phyloP scores from a whole-genome alignment of 2,113 vertebrate species.

The Gavia stellata region DNA sequence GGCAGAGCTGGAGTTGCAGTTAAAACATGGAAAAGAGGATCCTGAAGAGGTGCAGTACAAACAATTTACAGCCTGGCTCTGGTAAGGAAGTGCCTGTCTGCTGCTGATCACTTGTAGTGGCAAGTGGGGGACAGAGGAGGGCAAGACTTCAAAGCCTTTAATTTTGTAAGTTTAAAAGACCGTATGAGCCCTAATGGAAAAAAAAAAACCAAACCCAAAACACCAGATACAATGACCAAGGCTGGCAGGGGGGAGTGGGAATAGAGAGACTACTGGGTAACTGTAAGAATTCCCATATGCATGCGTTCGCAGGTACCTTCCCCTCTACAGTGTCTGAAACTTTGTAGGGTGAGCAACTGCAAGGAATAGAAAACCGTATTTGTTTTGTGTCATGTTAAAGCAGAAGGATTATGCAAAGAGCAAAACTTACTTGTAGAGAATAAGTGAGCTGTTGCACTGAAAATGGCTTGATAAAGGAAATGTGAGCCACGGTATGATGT shows the following conservation, averaged over 20 bases:
- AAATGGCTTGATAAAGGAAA: background rate
- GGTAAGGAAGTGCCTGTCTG: conserved; percentile 72
- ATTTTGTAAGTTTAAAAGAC: background rate
- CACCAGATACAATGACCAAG: background rate
- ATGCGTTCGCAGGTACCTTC: background rate
- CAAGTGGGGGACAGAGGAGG: background rate
- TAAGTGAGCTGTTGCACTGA: background rate
- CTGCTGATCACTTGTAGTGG: background rate
- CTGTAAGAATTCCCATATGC: background rate
- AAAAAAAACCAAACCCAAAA: background rate
- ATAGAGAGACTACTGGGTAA: background rate
- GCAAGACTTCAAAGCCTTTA: background rate
- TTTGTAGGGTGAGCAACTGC: background rate
- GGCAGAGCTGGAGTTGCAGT: conserved; percentile 88
- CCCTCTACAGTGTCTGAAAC: background rate
- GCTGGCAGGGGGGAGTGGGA: fast-evolving
- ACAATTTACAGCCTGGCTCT: conserved; percentile 89
- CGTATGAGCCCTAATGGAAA: background rate
- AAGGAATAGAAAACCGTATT: background rate
- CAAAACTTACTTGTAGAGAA: background rate
- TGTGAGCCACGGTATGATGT: background rate
- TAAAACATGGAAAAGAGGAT: conserved; percentile 84
- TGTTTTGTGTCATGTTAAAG: background rate
- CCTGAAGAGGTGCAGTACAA: conserved; percentile 85
- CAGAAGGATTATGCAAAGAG: background rate